Conservation (phyloP, 2,797 vertebrate genomes). For the Mycteria americana region DNA sequence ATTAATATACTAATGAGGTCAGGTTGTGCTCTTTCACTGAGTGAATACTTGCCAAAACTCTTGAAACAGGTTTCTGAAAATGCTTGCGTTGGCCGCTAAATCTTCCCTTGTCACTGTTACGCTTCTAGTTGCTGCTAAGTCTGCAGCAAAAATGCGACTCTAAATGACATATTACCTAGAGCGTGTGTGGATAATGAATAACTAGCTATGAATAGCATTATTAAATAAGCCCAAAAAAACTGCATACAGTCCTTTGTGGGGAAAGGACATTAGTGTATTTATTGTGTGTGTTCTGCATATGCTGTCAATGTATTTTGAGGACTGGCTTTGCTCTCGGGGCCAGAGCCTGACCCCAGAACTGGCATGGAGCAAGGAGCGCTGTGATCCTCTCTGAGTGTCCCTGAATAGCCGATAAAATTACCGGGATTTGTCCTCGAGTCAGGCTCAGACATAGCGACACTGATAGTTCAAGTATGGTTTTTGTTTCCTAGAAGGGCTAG, state of each 20-base stretch:
- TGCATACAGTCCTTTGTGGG: background rate
- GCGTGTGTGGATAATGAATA: background rate
- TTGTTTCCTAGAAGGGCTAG: background rate
- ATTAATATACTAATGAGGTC: slow-evolving; percentile 54
- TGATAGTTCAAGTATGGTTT: background rate
- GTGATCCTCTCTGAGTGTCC: too few relatives aligned
- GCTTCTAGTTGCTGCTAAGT: background rate
- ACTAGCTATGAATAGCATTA: background rate
- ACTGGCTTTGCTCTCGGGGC: background rate
- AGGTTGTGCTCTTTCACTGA: slow-evolving; percentile 4
- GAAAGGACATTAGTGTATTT: rapidly evolving
- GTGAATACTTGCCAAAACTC: slow-evolving; percentile 30
- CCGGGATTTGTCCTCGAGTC: background rate
- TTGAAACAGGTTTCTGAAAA: slow-evolving; percentile 7
- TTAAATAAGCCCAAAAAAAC: background rate
- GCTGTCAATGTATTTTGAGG: background rate
- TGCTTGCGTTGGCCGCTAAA: background rate
- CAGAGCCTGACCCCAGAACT: background rate
- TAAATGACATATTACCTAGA: background rate
- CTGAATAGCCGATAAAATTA: background rate
- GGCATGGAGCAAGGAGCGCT: background rate
- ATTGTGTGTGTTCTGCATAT: rapidly evolving
- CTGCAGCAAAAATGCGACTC: background rate
- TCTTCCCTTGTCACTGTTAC: background rate
- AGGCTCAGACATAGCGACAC: background rate